Evolutionary conservation across 2,113 vertebrate genomes (phyloP), one percentile per base, ranked within the genome.

Genomic region (Drymodes brunneopygia): DNA sequence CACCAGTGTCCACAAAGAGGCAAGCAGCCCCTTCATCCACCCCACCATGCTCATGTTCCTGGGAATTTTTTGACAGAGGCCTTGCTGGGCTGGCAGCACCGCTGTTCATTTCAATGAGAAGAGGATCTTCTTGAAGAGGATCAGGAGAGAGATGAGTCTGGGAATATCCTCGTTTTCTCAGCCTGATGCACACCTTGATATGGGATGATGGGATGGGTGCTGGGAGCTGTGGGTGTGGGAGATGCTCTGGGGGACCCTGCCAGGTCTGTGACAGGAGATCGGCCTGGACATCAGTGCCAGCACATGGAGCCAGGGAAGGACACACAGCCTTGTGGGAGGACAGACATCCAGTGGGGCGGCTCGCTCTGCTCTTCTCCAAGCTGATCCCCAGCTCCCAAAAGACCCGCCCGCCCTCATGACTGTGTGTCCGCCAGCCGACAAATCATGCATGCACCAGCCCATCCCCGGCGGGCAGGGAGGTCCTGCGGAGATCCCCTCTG

Each of bases 271-370:
- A 50, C 1, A 9, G 38, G 58, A 53, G 35, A 12, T 33, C 15
- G 6, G 24, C 56, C 56, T 90, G 88, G 44, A 50, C 65, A 22
- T 10, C 44, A 20, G 38, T 22, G 86, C 51, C 86, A 61, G 50
- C 57, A 42, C 11, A 0, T 3, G 79, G 35, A 70, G 50, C 35
- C 64, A 3, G 15, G 42, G 29, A 20, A 74, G 22, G 77, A 42
- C 60, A 44, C 18, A 4, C 69, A 74, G 73, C 53, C 10, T 0
- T 3, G 31, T 20, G 51, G 40, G 21, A 40, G 27, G 53, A 36
- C 2, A 2, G 21, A 51, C 66, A n/a, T 16, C 1, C 40, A 7
- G n/a, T 1, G 27, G 36, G 50, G 36, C 1, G 0, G 24, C 50
- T 94, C 1, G 0, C 62, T 70, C 53, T 70, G 69, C 60, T 73